These are phyloP conservation scores for Apolygus lucorum DNA, from an alignment of 1,140 invertebrate species.

Conservation along the genomic window DNA sequence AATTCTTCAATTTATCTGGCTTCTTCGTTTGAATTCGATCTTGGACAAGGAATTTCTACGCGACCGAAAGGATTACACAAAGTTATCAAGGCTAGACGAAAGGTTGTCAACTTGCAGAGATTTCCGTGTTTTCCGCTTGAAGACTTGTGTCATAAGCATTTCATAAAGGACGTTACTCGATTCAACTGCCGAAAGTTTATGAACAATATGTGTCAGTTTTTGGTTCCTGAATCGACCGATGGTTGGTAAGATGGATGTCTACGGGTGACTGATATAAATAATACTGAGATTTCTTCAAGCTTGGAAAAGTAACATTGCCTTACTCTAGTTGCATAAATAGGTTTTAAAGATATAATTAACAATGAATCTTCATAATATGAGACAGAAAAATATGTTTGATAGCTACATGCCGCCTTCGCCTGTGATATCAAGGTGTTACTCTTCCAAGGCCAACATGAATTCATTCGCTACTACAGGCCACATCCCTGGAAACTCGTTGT, in stretches of 20 bases:
- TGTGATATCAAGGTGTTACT: constrained; percentile 3
- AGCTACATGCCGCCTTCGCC: not conserved
- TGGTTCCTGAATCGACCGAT: too few species aligned
- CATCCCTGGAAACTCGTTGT: not conserved
- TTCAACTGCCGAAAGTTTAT: not conserved
- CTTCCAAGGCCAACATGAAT: constrained; percentile 3
- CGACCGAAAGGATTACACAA: not conserved
- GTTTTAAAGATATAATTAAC: too few species aligned
- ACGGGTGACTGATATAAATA: too few species aligned
- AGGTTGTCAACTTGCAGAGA: not conserved
- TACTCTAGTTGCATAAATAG: too few species aligned
- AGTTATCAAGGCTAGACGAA: constrained; percentile 1
- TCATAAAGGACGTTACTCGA: not conserved
- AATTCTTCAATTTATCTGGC: not conserved
- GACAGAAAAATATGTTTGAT: not conserved
- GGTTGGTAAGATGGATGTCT: too few species aligned
- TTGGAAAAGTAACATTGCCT: constrained; percentile 1
- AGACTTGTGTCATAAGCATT: not conserved
- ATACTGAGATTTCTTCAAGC: not conserved
- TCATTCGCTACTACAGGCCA: not conserved
- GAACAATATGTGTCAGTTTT: too few species aligned
- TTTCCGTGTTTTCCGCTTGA: not conserved
- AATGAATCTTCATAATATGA: constrained; percentile 5
- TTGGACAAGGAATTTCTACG: not conserved
- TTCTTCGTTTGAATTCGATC: not conserved